Evolutionary conservation across 2,113 vertebrate genomes (phyloP).

Genomic region (Onychorhynchus coronatus): DNA sequence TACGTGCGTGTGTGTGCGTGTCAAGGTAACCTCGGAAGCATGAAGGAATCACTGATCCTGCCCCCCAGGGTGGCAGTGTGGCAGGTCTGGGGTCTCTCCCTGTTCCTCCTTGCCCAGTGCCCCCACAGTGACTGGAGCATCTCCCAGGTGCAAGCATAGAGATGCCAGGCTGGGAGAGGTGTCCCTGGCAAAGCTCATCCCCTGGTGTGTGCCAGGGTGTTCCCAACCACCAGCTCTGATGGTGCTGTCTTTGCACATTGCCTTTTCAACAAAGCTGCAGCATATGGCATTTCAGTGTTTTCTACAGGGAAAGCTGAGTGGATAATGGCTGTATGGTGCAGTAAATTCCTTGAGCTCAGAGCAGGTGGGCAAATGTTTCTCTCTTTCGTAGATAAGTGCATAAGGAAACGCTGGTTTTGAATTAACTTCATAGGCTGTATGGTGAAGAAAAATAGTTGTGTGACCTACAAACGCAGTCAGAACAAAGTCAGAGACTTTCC

Average conservation of each 20-base stretch:
- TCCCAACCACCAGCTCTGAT: background rate
- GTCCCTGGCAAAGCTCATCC: background rate
- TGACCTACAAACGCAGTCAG: background rate
- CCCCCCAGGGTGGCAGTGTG: fast-evolving
- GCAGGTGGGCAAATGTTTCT: background rate
- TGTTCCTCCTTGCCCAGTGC: background rate
- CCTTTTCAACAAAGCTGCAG: background rate
- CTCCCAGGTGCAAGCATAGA: background rate
- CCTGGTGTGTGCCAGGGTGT: background rate
- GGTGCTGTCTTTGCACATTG: background rate
- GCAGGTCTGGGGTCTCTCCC: background rate
- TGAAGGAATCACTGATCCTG: background rate
- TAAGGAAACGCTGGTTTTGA: background rate
- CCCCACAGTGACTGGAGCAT: fast-evolving
- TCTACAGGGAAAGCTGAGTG: background rate
- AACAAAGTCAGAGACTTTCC: background rate
- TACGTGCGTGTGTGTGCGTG: too few species aligned
- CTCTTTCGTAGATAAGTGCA: background rate
- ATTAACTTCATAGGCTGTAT: background rate
- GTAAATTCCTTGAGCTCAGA: background rate
- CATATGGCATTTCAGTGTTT: background rate
- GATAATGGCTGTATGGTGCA: background rate
- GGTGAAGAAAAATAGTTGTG: background rate
- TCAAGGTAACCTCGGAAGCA: background rate
- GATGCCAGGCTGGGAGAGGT: background rate